phyloP scores from a whole-genome alignment of 1,140 invertebrate genomes.

The Macrostomum lignano region DNA sequence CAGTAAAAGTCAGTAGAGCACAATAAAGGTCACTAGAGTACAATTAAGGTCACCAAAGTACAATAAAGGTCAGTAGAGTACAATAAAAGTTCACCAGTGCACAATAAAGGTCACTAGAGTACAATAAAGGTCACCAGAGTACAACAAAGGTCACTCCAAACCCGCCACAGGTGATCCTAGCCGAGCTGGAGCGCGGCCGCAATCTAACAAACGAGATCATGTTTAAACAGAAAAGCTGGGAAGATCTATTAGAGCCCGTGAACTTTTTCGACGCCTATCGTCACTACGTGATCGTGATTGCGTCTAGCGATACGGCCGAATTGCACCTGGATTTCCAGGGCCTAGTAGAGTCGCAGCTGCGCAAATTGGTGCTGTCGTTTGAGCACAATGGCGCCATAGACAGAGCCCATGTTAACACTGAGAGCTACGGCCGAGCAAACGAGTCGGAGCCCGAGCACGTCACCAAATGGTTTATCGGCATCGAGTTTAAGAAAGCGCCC shows the following conservation, averaged over 20 bases:
- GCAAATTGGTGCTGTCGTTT: slow-evolving; percentile 59
- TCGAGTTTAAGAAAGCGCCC: too few relatives aligned
- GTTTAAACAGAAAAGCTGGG: not conserved
- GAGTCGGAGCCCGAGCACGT: slow-evolving; percentile 17
- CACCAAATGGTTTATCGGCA: slow-evolving; percentile 88
- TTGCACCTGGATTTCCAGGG: slow-evolving; percentile 28
- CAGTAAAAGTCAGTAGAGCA: too few relatives aligned
- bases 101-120: too few relatives aligned
- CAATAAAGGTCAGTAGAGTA: too few relatives aligned
- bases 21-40: too few relatives aligned
- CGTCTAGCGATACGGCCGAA: not conserved
- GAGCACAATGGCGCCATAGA: slow-evolving; percentile 66
- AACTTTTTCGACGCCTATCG: slow-evolving; percentile 1
- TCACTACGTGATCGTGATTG: slow-evolving; percentile 2
- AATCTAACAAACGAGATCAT: not conserved
- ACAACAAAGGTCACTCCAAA: too few relatives aligned
- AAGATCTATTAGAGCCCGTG: slow-evolving; percentile 2
- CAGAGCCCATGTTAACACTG: slow-evolving; percentile 73
- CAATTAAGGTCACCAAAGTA: too few relatives aligned
- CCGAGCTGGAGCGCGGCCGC: not conserved
- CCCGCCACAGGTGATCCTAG: not conserved
- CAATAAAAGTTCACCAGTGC: too few relatives aligned
- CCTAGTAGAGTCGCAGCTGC: slow-evolving; percentile 76
- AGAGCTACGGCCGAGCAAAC: slow-evolving; percentile 37
- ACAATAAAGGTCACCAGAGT: too few relatives aligned